These are phyloP conservation scores for Willowsia nigromaculata DNA, from an alignment of 2,888 invertebrate species.

Conservation along the genomic window DNA sequence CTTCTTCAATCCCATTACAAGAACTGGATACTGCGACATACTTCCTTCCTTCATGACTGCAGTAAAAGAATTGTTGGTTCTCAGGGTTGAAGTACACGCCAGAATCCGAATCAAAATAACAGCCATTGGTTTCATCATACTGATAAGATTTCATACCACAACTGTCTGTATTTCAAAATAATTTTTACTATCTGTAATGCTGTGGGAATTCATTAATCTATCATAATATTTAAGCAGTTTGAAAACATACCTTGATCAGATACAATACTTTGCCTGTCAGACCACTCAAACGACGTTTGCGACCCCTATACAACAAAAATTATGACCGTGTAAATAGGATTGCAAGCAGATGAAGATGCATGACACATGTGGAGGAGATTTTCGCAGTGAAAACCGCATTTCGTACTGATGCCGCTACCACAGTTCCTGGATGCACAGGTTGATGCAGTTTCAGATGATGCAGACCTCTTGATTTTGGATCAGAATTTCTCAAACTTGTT, in stretches of 20 bases:
- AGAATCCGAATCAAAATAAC: conserved; percentile 95
- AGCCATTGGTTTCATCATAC: conserved; percentile 96
- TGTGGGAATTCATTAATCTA: too few relatives aligned
- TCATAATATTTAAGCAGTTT: background rate
- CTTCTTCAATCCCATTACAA: too few relatives aligned
- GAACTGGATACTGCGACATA: conserved; percentile 79
- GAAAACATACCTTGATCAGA: conserved; percentile 42
- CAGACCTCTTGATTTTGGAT: background rate
- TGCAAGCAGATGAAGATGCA: conserved; percentile 74
- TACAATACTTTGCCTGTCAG: conserved; percentile 50
- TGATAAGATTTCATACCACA: conserved; percentile 92
- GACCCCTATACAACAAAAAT: conserved; percentile 78
- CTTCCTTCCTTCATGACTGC: conserved; percentile 86
- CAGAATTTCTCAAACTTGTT: too few relatives aligned
- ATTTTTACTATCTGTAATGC: background rate
- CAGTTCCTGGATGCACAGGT: conserved; percentile 35
- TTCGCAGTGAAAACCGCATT: conserved; percentile 78
- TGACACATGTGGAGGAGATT: conserved; percentile 76
- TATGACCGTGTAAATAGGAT: conserved; percentile 77
- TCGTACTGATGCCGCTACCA: conserved; percentile 78
- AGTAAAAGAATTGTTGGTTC: conserved; percentile 95
- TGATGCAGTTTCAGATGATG: background rate
- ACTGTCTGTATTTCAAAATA: conserved; percentile 76
- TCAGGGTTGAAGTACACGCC: conserved; percentile 85
- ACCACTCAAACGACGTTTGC: conserved; percentile 64